Conservation (phyloP, 2,113 vertebrate species). For the Channa argus region DNA sequence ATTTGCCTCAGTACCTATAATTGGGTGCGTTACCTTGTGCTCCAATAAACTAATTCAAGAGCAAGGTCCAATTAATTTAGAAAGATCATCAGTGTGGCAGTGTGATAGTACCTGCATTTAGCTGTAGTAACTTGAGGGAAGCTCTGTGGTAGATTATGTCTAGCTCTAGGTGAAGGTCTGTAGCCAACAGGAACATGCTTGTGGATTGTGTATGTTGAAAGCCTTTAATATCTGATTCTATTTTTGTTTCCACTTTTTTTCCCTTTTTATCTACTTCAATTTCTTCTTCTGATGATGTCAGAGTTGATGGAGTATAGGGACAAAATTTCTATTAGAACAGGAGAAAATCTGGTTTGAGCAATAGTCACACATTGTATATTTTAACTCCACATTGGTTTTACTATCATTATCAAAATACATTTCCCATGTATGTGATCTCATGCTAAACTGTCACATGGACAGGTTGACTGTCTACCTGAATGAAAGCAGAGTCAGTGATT, state of each 20-base stretch:
- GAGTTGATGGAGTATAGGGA: not conserved
- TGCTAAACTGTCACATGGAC: not conserved
- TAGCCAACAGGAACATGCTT: constrained; percentile 39
- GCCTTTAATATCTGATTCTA: constrained; percentile 32
- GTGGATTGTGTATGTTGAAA: constrained; percentile 55
- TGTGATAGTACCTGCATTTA: constrained; percentile 81
- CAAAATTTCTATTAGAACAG: constrained; percentile 59
- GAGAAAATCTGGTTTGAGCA: not conserved
- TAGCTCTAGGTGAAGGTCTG: constrained; percentile 91
- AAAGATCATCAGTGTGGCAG: not conserved
- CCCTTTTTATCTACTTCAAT: constrained; percentile 7
- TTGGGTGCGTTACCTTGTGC: too few species aligned
- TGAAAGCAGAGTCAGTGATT: constrained; percentile 82
- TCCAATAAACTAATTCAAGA: not conserved
- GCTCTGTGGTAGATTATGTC: constrained; percentile 87
- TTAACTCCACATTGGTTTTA: not conserved
- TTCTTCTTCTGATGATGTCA: constrained; percentile 10
- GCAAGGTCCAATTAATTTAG: not conserved
- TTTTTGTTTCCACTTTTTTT: constrained; percentile 29
- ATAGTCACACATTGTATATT: not conserved
- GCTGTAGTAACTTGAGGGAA: constrained; percentile 85
- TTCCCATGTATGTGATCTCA: not conserved
- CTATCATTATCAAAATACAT: too few species aligned
- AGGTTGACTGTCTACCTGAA: constrained; percentile 82
- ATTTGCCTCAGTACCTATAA: too few species aligned